Percentiles rank a stretch among this genome's conserved stretches.
These are phyloP conservation scores for Siderastrea siderea DNA, from an alignment of 92 coral and sea anemone genomes.

Conservation along the genomic window DNA sequence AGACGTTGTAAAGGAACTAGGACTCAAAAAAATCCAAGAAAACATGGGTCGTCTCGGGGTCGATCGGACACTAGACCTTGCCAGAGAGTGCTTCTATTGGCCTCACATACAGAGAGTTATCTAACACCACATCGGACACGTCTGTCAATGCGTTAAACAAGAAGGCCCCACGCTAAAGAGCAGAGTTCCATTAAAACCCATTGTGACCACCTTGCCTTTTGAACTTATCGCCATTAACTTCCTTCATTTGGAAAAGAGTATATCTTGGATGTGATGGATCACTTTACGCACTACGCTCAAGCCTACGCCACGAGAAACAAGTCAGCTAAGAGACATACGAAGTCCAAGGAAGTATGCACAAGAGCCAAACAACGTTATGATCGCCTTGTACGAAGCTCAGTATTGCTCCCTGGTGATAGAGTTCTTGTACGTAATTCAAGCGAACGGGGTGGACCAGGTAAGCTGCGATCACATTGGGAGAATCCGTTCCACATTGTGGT, in stretches of 20 bases:
- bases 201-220: conserved; percentile 10
- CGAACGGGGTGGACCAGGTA: not conserved
- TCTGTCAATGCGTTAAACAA: conserved; percentile 2
- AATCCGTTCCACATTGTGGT: too few species aligned
- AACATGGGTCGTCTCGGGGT: not conserved
- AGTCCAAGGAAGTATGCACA: conserved; percentile 27
- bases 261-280: not conserved
- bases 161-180: not conserved
- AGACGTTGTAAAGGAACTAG: conserved; percentile 4
- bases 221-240: conserved; percentile 25
- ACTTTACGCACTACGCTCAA: not conserved
- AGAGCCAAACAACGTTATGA: conserved; percentile 45
- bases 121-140: not conserved
- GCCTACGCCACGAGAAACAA: conserved; percentile 1
- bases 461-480: too few species aligned
- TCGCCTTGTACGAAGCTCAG: conserved; percentile 41
- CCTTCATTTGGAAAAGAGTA: conserved; percentile 15
- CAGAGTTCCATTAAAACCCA: conserved; percentile 1
- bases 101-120: not conserved
- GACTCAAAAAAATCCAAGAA: not conserved
- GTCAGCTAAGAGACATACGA: conserved; percentile 38
- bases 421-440: conserved; percentile 60
- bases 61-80: conserved; percentile 16
- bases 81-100: conserved; percentile 8
- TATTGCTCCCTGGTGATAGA: conserved; percentile 57